These are phyloP conservation scores for Champsocephalus esox DNA, from an alignment of 2,797 vertebrate genomes.

Conservation along the genomic window DNA sequence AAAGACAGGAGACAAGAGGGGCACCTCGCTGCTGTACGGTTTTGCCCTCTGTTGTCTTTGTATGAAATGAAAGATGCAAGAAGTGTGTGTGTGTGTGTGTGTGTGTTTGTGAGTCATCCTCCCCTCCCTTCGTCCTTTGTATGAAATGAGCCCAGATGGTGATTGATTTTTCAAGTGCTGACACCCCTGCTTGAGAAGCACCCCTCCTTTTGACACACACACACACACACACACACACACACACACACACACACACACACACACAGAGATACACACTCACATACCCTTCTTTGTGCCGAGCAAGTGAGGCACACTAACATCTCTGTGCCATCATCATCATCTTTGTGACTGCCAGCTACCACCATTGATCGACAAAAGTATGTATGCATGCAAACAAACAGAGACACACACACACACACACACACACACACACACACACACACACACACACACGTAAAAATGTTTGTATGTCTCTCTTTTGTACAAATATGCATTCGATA, in stretches of 20 bases:
- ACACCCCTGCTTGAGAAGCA: constrained; percentile 98
- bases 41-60: constrained; percentile 78
- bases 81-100: constrained; percentile 56
- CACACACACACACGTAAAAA: constrained; percentile 18
- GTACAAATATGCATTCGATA: constrained; percentile 6
- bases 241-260: constrained; percentile 16
- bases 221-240: constrained; percentile 69
- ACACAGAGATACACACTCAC: neutral
- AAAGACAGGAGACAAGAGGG: constrained; percentile 63
- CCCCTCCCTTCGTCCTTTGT: constrained; percentile 83
- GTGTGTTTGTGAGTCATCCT: constrained; percentile 63
- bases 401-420: constrained; percentile 12
- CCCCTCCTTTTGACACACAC: constrained; percentile 87
- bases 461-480: neutral
- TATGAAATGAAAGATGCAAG: constrained; percentile 75
- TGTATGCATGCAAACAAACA: constrained; percentile 73
- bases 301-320: constrained; percentile 98
- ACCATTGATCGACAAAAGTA: constrained; percentile 94
- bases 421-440: constrained; percentile 4
- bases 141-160: constrained; percentile 99
- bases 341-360: constrained; percentile 90
- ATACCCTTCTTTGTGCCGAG: constrained; percentile 91
- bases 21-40: constrained; percentile 56
- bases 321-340: constrained; percentile 93
- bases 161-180: constrained; percentile 99